These are phyloP conservation scores for Crax fasciolata DNA, from an alignment of 2,797 vertebrate species.

Conservation along the genomic window DNA sequence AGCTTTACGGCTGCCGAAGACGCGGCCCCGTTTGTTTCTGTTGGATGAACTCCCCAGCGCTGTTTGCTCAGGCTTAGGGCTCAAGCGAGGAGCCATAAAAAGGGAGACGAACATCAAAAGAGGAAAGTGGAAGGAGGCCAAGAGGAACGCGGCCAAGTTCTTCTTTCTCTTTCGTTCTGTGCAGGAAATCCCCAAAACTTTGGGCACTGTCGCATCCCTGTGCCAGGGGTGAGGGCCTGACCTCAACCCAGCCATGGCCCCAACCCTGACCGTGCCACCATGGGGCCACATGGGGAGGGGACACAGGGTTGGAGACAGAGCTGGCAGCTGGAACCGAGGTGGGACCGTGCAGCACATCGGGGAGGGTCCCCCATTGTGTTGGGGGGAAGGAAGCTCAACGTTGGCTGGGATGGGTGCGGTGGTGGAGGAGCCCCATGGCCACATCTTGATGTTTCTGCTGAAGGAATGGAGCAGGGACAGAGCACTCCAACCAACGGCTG, in stretches of 20 bases:
- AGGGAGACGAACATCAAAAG: background rate
- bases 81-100: background rate
- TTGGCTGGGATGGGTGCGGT: rapidly evolving
- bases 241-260: rapidly evolving
- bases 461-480: background rate
- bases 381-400: background rate
- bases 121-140: conserved; percentile 24
- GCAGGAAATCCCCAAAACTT: background rate
- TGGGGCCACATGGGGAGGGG: rapidly evolving
- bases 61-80: background rate
- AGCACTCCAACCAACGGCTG: rapidly evolving
- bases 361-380: rapidly evolving
- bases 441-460: rapidly evolving
- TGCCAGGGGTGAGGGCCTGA: background rate
- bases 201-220: background rate
- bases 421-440: background rate
- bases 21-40: background rate
- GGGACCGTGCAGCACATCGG: rapidly evolving
- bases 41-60: background rate
- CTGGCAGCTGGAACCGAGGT: too few relatives aligned
- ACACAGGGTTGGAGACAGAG: rapidly evolving
- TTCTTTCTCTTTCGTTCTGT: background rate
- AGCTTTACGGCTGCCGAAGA: background rate
- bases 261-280: rapidly evolving
- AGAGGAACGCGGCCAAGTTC: background rate